These are phyloP conservation scores for Paramacrobiotus metropolitanus DNA, from an alignment of 1,140 invertebrate genomes.

Conservation along the genomic window DNA sequence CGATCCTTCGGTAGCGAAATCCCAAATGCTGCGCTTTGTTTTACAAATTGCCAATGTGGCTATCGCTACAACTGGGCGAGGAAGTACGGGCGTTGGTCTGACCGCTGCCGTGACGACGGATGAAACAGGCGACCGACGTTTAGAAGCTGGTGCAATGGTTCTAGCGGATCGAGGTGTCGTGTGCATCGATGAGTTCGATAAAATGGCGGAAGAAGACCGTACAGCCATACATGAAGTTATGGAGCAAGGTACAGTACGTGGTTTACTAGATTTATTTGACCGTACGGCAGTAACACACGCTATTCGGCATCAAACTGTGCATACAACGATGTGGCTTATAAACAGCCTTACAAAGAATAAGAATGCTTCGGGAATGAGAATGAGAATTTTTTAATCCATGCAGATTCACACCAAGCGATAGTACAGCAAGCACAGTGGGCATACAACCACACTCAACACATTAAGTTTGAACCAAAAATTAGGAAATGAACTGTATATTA, in stretches of 20 bases:
- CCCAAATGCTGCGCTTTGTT: constrained; percentile 83
- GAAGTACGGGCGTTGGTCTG: constrained; percentile 82
- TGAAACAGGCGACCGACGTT: constrained; percentile 61
- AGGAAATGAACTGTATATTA: no score
- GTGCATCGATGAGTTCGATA: constrained; percentile 99
- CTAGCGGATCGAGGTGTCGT: constrained; percentile 89
- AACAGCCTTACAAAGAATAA: no score
- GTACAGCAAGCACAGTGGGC: no score
- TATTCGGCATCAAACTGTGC: no score
- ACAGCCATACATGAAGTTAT: constrained; percentile 95
- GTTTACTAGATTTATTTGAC: neutral
- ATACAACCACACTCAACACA: no score
- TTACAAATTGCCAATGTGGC: constrained; percentile 75
- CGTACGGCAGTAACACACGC: no score
- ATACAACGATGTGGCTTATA: no score
- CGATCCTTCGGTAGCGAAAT: constrained; percentile 96
- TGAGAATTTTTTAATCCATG: no score
- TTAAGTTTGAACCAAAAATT: no score
- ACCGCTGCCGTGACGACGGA: constrained; percentile 94
- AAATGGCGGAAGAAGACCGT: constrained; percentile 98
- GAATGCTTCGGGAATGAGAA: no score
- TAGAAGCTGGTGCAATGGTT: constrained; percentile 99
- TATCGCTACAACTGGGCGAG: constrained; percentile 85
- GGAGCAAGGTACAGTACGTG: constrained; percentile 33
- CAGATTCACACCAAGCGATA: no score